Evolutionary conservation across 92 coral and sea anemone genomes (phyloP), one percentile per base, ranked within the genome.

Genomic region (Palythoa heliodiscus): DNA sequence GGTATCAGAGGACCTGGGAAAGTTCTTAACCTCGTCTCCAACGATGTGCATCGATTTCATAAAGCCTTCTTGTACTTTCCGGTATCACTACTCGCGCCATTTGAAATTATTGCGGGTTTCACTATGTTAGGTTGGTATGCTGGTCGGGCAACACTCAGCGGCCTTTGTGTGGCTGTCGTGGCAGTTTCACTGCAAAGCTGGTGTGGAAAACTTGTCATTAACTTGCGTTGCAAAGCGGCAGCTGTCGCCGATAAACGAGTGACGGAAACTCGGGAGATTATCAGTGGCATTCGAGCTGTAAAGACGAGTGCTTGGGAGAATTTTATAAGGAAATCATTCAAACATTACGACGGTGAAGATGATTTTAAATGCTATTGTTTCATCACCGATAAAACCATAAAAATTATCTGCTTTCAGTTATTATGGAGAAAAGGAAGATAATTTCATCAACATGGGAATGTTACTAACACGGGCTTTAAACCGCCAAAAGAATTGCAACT

Each of bases 271-370:
- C 82, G 82, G 10, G 82, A 77, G 52, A 54, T 77, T 6, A 29
- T 77, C 23, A 57, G 47, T 8, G 81, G 81, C 38, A 75, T 75
- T 52, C 81, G 81, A n/a, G 23, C 81, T 23, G 81, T 77, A 17
- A 77, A 77, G 82, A 77, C 61, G 50, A 54, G 47, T 77, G 60
- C 82, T 16, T 77, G 82, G 82, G 82, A 77, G 23, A 25, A 58
- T 1, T 77, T 35, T 77, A 55, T 24, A 29, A 60, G 7, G 70
- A 25, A 12, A 57, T 55, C 23, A 55, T 77, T 15, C 47, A 17
- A 6, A 55, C 39, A 57, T 12, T 77, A 11, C 82, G 82, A 10
- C 55, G 82, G 82, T 77, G 69, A 77, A 70, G 53, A 55, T 0
- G 17, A 55, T 3, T 58, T 58, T 15, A 58, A 15, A 7, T 22